Evolutionary conservation across 2,797 vertebrate genomes (phyloP), one percentile per base, ranked within the genome.

Genomic region (Cossypha caffra): DNA sequence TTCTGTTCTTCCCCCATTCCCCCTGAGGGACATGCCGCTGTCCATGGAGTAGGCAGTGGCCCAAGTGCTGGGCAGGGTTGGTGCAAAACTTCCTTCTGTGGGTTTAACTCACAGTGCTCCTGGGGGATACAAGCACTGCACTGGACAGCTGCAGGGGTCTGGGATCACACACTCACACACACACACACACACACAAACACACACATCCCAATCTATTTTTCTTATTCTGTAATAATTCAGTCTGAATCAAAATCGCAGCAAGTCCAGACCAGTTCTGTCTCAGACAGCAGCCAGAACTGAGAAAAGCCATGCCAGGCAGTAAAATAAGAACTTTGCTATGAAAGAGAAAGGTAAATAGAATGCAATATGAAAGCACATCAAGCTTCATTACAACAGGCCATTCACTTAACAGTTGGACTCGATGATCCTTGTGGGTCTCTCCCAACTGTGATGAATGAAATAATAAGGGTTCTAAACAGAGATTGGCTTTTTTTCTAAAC

Each of bases 321-420:
- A 68, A 37, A 23, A 29, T 2, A 6, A 76, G 20, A 67, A 24
- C 43, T 83, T 48, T 69, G 13, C 35, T 28, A 4, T 4, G 29
- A 57, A 77, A 86, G 43, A 29, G 35, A 31, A 55, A 67, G n/a
- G 33, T n/a, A 90, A 95, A 84, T 14, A 81, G 42, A 29, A 23
- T 3, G 1, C 14, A 37, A 33, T n/a, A 64, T 6, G 33, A 64
- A 84, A 72, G 21, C 23, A 80, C 35, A 62, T 33, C 50, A 25
- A 14, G 19, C 42, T 91, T 67, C 57, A 43, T 37, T 69, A 40
- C 7, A 69, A 26, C 2, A 14, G 25, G 42, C 14, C 25, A 23
- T 42, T 77, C 42, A 55, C 14, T 48, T 25, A 40, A 40, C 11
- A 26, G 35, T 3, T 48, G 35, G 48, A 35, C 10, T 86, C 1